These are phyloP conservation scores for Sakesphorus luctuosus DNA, from an alignment of 2,113 vertebrate species.

Conservation along the genomic window DNA sequence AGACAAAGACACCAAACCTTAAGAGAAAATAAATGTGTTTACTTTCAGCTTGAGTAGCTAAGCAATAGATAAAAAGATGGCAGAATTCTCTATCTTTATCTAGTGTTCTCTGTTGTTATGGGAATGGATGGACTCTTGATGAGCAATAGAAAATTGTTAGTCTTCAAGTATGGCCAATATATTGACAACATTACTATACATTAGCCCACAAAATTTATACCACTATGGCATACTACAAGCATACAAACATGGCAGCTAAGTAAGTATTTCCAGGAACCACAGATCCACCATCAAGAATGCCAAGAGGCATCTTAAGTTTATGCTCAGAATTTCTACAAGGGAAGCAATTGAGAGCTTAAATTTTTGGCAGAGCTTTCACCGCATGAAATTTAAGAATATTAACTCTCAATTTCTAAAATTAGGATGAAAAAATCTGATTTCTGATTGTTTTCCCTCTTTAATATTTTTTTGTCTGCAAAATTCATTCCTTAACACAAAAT, in stretches of 20 bases:
- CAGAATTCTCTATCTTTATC: neutral
- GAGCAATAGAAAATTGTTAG: neutral
- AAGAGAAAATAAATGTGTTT: constrained; percentile 12
- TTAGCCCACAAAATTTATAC: neutral
- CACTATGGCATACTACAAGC: neutral
- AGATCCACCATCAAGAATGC: neutral
- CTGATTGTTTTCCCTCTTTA: neutral
- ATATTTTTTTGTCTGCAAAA: neutral
- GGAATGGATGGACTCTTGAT: neutral
- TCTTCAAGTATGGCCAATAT: neutral
- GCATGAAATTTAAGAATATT: neutral
- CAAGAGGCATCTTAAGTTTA: neutral
- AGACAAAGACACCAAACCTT: neutral
- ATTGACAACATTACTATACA: neutral
- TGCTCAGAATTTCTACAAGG: neutral
- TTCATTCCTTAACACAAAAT: neutral
- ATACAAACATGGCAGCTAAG: neutral
- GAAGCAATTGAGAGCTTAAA: neutral
- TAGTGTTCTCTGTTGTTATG: neutral
- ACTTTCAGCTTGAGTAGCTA: neutral
- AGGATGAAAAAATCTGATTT: neutral
- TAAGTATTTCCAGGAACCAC: neutral
- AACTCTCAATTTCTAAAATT: neutral
- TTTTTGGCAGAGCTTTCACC: neutral
- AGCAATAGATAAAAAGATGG: neutral